Base-by-base conservation (phyloP, 30 jellyfish, hydroid and myxozoan genomes). In the Haliclystus octoradiatus region DNA sequence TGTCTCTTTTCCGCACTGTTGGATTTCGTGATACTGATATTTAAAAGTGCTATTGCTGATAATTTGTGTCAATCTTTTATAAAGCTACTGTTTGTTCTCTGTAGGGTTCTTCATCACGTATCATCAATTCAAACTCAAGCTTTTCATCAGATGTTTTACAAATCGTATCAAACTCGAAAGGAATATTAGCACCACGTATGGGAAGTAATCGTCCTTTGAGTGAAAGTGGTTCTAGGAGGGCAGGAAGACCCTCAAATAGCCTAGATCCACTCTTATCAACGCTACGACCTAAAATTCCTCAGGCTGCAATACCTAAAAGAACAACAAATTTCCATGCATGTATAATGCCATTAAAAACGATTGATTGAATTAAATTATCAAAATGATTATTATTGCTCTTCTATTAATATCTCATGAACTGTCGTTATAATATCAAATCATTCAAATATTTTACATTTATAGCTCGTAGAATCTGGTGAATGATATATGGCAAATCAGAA, bases 261-360 rank as follows among this genome's bases (percentile, higher is more conserved):
- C 31, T 57, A 9, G 73, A 64, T 29, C 73, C 73, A 13, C 26
- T 64, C 31, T 24, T 64, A 3, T n/a, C 64, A 3, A 64, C 49
- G 12, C 69, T 77, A 1, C 72, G 84, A 33, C 84, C 84, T 2
- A 69, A 78, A 47, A 31, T 69, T 14, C 92, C 92, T 14, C 84
- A 69, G 31, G 92, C 77, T 30, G 92, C 78, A 1, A 61, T 68
- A 53, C 84, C 84, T 2, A 70, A 53, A 31, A 68, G 64, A 35
- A 71, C 29, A 12, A 69, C 49, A 31, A 61, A 30, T 47, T 78
- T 78, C 50, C 65, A 60, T 34, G 92, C 92, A 4, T 78, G 92
- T 32, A 78, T 78, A 3, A 60, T 34, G 69, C 84, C 92, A 62
- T 9, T 35, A 15, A 50, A 49, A 46, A 49, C 77, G 50, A 50